Conservation (phyloP, 2,113 vertebrate species). For the Pomatorhinus ruficollis region DNA sequence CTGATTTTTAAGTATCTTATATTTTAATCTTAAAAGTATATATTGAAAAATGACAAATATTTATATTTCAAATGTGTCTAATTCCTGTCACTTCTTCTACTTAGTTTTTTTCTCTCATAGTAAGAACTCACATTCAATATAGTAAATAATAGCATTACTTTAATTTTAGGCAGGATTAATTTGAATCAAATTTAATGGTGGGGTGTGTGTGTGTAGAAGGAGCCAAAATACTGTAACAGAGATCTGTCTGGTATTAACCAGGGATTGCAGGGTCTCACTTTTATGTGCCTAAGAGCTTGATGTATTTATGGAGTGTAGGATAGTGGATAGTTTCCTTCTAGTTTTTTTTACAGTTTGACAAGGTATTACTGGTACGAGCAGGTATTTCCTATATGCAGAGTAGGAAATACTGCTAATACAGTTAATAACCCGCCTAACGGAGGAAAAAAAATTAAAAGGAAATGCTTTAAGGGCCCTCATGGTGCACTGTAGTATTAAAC, state of each 20-base stretch:
- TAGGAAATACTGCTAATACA: slow-evolving; percentile 31
- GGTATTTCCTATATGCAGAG: slow-evolving; percentile 38
- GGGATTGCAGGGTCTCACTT: background rate
- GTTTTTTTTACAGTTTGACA: slow-evolving; percentile 13
- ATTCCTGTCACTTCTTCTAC: background rate
- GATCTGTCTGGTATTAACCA: background rate
- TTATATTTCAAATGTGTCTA: background rate
- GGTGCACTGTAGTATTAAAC: background rate
- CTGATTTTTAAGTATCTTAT: background rate
- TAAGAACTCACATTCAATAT: background rate
- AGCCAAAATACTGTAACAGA: background rate
- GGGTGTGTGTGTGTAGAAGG: background rate
- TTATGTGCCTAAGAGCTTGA: background rate
- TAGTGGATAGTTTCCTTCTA: slow-evolving; percentile 21
- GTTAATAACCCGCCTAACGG: slow-evolving; percentile 33
- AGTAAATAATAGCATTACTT: background rate
- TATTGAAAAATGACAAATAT: background rate
- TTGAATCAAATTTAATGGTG: background rate
- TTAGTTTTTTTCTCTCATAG: background rate
- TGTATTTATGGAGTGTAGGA: slow-evolving; percentile 49
- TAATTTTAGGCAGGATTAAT: background rate
- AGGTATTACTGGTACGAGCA: slow-evolving; percentile 38
- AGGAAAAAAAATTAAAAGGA: background rate
- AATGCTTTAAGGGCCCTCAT: slow-evolving; percentile 16
- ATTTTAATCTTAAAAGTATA: background rate